Evolutionary conservation across 2,113 vertebrate species (phyloP), one percentile per base, ranked within the genome.

Genomic region (Ctenodactylus gundi): DNA sequence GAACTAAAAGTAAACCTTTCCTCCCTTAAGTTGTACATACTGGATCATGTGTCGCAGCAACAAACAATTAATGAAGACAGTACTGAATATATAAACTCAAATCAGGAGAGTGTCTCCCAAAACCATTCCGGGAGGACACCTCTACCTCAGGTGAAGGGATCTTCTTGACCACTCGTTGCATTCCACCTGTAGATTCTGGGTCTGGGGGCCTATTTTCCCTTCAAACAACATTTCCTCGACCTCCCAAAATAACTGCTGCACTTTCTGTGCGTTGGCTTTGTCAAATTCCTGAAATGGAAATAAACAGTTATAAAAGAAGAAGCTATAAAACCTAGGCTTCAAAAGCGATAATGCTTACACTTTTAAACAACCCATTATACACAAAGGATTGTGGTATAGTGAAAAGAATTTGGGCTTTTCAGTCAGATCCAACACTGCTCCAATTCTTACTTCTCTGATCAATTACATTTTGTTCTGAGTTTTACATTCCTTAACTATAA

Each of bases 171-270:
- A 99, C 58, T 99, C 98, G 23, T 96, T 78, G 96, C 99, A 99
- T 95, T 99, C 99, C 8, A 85, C 94, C 96, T 96, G 93, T 0
- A 99, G 97, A 58, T 96, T 98, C 97, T 98, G 95, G 12, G 98
- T 98, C 64, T 98, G 98, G 67, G 97, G 93, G 65, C 97, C 98
- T 41, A 98, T 97, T 95, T 98, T 98, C 53, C 98, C 98, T 97
- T 99, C 99, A 96, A 99, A 99, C 55, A 99, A 92, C 97, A 99
- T 98, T 97, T 99, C 99, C 89, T 99, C 99, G 10, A 99, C 98
- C 88, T 99, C 98, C 97, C 97, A 98, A 88, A 99, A 98, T 46
- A 99, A 97, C 92, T 98, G 98, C 80, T 98, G 97, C 1, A 99
- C 98, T 94, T 96, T 98, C 92, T 98, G 98, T 0, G 98, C 98